Evolutionary conservation across 2,888 invertebrate genomes (phyloP).

Genomic region (Melanostoma mellinum): DNA sequence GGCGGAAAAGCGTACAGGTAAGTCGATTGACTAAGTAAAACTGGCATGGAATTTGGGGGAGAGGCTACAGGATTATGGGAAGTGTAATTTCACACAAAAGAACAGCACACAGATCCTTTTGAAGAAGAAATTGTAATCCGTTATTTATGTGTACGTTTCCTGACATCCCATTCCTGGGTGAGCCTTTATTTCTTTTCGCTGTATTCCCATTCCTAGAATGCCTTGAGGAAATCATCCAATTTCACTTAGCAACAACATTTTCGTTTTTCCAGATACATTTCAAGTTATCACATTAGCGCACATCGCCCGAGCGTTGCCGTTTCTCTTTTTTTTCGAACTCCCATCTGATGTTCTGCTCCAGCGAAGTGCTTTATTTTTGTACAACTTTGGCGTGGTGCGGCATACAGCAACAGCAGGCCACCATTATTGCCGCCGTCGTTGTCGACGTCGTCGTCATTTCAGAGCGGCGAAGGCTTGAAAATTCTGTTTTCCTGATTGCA

Average conservation of each 20-base stretch:
- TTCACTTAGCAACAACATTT: slow-evolving; percentile 62
- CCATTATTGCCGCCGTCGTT: not conserved
- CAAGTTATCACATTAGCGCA: slow-evolving; percentile 57
- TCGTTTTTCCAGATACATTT: slow-evolving; percentile 45
- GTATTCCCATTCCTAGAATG: slow-evolving; percentile 3
- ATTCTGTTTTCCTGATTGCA: slow-evolving; percentile 21
- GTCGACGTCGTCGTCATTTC: not conserved
- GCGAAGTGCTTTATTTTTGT: slow-evolving; percentile 2
- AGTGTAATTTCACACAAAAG: slow-evolving; percentile 12
- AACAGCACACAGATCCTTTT: slow-evolving; percentile 26
- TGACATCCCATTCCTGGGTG: slow-evolving; percentile 11
- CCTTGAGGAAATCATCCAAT: slow-evolving; percentile 60
- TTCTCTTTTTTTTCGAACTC: slow-evolving; percentile 6
- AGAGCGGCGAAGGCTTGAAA: slow-evolving; percentile 9
- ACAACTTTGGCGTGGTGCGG: not conserved
- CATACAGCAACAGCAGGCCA: not conserved
- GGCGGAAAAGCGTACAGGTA: slow-evolving; percentile 92
- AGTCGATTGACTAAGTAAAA: slow-evolving; percentile 71
- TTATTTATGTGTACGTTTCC: slow-evolving; percentile 46
- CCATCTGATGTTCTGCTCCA: slow-evolving; percentile 39
- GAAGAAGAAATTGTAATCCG: slow-evolving; percentile 49
- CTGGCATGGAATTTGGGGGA: not conserved
- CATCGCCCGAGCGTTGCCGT: slow-evolving; percentile 24
- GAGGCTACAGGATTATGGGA: not conserved
- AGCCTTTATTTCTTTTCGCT: not conserved